These are phyloP conservation scores for Cryptus viduatorius DNA, from an alignment of 2,888 invertebrate genomes.

Conservation along the genomic window DNA sequence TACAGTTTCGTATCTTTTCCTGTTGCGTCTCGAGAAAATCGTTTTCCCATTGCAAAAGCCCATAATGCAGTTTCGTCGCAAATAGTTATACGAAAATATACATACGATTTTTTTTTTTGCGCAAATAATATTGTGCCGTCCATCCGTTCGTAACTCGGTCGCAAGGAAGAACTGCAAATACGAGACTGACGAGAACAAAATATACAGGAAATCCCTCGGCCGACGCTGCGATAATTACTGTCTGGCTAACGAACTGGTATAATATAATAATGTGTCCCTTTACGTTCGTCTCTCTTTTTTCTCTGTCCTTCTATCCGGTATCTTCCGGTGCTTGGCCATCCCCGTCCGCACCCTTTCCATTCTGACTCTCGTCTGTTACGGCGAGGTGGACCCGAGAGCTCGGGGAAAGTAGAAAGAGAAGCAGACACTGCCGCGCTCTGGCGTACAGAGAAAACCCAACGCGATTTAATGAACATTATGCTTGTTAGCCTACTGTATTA, in stretches of 20 bases:
- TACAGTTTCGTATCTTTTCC: neutral
- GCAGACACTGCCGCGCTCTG: conserved; percentile 17
- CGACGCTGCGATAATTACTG: conserved; percentile 74
- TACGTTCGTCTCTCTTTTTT: conserved; percentile 53
- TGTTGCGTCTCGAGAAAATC: conserved; percentile 17
- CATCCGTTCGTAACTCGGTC: conserved; percentile 25
- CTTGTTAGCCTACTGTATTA: conserved; percentile 76
- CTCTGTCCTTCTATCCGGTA: conserved; percentile 55
- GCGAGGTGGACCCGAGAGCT: conserved; percentile 39
- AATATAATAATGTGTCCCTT: conserved; percentile 77
- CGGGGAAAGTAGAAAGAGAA: conserved; percentile 43
- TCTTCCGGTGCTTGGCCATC: conserved; percentile 46
- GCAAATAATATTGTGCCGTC: neutral
- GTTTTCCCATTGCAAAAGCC: conserved; percentile 1
- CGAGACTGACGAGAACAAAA: conserved; percentile 30
- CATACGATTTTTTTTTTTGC: neutral
- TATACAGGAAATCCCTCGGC: conserved; percentile 46
- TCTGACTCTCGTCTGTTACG: conserved; percentile 35
- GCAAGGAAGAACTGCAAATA: conserved; percentile 50
- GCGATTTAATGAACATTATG: conserved; percentile 79
- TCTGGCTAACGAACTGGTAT: conserved; percentile 76
- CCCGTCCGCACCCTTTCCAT: conserved; percentile 43
- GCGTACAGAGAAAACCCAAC: conserved; percentile 57
- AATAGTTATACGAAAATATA: neutral
- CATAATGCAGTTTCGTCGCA: conserved; percentile 7